phyloP scores from a whole-genome alignment of 1,140 invertebrate genomes.

The Drosophila neocordata region DNA sequence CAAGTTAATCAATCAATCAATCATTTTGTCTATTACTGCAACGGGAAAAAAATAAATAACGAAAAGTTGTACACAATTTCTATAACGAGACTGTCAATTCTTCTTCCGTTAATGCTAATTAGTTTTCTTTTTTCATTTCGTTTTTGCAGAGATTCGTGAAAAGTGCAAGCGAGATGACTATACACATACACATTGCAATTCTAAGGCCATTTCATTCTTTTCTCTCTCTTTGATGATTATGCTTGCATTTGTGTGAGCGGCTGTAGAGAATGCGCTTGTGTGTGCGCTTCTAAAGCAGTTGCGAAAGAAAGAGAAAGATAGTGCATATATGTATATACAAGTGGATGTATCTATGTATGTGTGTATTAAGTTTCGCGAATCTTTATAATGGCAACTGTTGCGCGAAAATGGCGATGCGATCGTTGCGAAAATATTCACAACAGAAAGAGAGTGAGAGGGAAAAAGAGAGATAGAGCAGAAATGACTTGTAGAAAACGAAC shows the following conservation, averaged over 20 bases:
- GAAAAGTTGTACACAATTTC: slow-evolving; percentile 35
- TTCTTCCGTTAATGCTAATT: slow-evolving; percentile 53
- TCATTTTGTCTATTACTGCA: slow-evolving; percentile 69
- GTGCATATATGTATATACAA: neutral
- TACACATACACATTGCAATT: slow-evolving; percentile 21
- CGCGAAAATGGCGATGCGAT: slow-evolving; percentile 69
- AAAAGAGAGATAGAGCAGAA: no score
- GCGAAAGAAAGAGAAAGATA: neutral
- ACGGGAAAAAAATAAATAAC: slow-evolving; percentile 15
- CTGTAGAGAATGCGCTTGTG: neutral
- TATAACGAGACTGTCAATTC: slow-evolving; percentile 67
- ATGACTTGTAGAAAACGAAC: no score
- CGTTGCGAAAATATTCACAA: slow-evolving; percentile 27
- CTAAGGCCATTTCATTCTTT: slow-evolving; percentile 12
- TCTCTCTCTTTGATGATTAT: slow-evolving; percentile 27
- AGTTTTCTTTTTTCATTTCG: slow-evolving; percentile 43
- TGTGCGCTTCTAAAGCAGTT: slow-evolving; percentile 3
- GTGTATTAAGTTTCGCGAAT: slow-evolving; percentile 16
- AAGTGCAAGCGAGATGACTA: slow-evolving; percentile 16
- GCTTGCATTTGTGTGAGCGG: slow-evolving; percentile 41
- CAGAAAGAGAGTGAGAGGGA: neutral
- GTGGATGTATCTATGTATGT: no score
- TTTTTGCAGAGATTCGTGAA: slow-evolving; percentile 9
- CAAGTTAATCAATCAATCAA: slow-evolving; percentile 67
- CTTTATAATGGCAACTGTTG: slow-evolving; percentile 54